phyloP scores from a whole-genome alignment of 2,888 invertebrate genomes.

The Hypercompe scribonia region DNA sequence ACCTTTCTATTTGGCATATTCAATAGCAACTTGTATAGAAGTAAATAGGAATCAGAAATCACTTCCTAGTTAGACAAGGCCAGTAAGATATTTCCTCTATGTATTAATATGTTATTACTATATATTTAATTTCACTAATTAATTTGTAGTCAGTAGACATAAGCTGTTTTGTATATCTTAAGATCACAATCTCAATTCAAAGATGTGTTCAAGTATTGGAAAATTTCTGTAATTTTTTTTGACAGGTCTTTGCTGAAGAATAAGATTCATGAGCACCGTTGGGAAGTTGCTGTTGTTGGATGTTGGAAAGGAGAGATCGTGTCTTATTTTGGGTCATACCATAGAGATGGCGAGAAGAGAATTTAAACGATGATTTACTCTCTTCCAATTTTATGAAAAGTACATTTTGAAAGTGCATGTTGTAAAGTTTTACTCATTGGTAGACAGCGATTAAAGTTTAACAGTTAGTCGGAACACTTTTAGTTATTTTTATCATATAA shows the following conservation, averaged over 20 bases:
- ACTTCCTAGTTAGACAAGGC: slow-evolving; percentile 67
- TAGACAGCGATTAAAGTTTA: not conserved
- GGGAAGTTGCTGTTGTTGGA: no score
- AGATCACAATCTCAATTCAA: not conserved
- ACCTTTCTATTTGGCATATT: slow-evolving; percentile 67
- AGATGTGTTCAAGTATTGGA: not conserved
- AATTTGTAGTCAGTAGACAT: not conserved
- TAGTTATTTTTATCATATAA: not conserved
- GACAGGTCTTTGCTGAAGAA: not conserved
- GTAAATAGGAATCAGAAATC: slow-evolving; percentile 59
- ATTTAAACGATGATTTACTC: not conserved
- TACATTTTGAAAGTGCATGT: not conserved
- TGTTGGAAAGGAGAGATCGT: no score
- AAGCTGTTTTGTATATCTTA: not conserved
- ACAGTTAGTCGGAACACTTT: not conserved
- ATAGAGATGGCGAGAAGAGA: no score
- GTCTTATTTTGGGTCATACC: no score
- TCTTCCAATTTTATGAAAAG: not conserved
- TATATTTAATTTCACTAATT: slow-evolving; percentile 48
- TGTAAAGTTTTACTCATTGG: not conserved
- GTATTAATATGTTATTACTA: slow-evolving; percentile 60
- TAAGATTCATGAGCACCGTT: not conserved
- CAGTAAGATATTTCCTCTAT: slow-evolving; percentile 59
- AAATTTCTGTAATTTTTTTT: not conserved
- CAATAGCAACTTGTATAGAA: slow-evolving; percentile 56